phyloP scores from a whole-genome alignment of 2,113 vertebrate genomes.

The Carassius carassius region DNA sequence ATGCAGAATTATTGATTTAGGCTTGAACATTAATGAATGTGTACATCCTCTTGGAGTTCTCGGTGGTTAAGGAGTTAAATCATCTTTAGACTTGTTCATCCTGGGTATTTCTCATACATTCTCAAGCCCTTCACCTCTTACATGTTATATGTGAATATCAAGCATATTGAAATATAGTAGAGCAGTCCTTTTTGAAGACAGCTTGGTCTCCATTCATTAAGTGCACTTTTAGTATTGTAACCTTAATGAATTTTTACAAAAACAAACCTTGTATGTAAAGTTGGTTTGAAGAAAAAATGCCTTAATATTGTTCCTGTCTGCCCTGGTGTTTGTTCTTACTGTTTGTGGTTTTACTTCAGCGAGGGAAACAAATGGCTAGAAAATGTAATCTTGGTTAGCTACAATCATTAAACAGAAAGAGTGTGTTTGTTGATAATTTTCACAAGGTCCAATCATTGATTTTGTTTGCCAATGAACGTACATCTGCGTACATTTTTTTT shows the following conservation, averaged over 20 bases:
- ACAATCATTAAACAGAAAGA: background rate
- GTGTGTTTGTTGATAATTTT: background rate
- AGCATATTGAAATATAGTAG: background rate
- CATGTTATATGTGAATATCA: background rate
- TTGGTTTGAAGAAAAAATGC: constrained; percentile 12
- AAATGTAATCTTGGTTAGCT: background rate
- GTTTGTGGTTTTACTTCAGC: background rate
- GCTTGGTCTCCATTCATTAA: constrained; percentile 20
- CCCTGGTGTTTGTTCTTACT: background rate
- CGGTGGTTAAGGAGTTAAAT: background rate
- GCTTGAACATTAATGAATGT: constrained; percentile 12
- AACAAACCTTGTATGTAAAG: background rate
- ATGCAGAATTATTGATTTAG: background rate
- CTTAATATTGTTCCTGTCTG: background rate
- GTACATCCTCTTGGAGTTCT: background rate
- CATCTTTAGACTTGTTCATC: background rate
- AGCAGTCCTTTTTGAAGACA: background rate
- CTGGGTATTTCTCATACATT: background rate
- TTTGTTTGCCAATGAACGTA: constrained; percentile 15
- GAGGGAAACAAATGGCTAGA: background rate
- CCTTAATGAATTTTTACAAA: background rate
- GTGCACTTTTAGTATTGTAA: constrained; percentile 21
- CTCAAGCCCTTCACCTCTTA: background rate
- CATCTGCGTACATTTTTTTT: background rate
- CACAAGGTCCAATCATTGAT: background rate